A percentile compares a stretch with the other conserved stretches of the same genome.
These are phyloP conservation scores for Patella depressa DNA, from an alignment of 2,888 invertebrate species.

Conservation along the genomic window DNA sequence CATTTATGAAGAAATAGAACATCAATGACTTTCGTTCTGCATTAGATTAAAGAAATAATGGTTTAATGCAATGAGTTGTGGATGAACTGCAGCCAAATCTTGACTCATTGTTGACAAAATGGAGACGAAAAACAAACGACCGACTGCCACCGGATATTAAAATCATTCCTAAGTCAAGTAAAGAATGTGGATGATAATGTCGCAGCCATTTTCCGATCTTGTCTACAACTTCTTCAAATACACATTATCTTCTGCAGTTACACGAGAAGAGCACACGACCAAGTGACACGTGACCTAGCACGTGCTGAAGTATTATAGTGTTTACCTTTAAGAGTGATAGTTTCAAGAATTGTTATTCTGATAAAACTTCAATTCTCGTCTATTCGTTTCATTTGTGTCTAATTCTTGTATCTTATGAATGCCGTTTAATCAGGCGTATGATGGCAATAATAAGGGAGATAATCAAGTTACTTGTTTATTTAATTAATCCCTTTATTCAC, in stretches of 20 bases:
- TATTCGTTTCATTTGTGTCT: background rate
- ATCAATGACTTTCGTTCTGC: background rate
- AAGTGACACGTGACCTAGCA: constrained; percentile 8
- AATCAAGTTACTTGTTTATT: background rate
- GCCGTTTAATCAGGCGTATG: constrained; percentile 5
- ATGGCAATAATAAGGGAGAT: background rate
- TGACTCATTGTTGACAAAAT: constrained; percentile 5
- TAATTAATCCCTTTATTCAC: too few relatives aligned
- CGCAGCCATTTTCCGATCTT: constrained; percentile 2
- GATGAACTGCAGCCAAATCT: background rate
- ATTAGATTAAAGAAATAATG: background rate
- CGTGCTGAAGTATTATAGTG: background rate
- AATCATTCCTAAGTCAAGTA: constrained; percentile 4
- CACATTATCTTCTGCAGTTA: background rate
- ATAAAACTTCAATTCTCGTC: background rate
- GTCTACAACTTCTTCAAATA: background rate
- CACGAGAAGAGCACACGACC: background rate
- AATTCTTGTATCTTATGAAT: constrained; percentile 5
- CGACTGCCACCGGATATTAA: constrained; percentile 10
- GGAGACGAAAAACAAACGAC: background rate
- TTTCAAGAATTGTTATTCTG: constrained; percentile 1
- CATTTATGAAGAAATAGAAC: too few relatives aligned
- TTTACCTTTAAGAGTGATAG: background rate
- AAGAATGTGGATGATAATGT: constrained; percentile 3
- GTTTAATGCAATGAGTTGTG: too few relatives aligned